Evolutionary conservation across 2,888 invertebrate genomes (phyloP).

Genomic region (Orthonevra nobilis): DNA sequence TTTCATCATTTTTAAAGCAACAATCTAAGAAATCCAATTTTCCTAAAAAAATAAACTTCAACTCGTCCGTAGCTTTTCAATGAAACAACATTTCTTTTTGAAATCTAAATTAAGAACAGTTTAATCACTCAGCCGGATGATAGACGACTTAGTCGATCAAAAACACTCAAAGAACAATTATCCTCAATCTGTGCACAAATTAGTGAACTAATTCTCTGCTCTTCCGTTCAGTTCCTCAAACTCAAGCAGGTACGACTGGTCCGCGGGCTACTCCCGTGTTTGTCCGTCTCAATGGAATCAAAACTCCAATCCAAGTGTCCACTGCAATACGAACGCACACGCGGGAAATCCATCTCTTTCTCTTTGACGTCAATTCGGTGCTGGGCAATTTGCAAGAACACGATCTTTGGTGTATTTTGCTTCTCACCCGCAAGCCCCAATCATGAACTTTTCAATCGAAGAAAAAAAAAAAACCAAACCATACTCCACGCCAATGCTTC

Average conservation of each 20-base stretch:
- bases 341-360: constrained; percentile 23
- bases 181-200: constrained; percentile 55
- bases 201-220: constrained; percentile 8
- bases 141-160: too few relatives aligned
- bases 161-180: too few relatives aligned
- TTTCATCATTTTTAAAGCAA: too few relatives aligned
- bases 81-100: too few relatives aligned
- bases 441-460: constrained; percentile 30
- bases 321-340: background rate
- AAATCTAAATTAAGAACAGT: too few relatives aligned
- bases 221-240: background rate
- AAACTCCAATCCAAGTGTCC: background rate
- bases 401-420: constrained; percentile 8
- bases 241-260: constrained; percentile 20
- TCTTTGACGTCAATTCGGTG: constrained; percentile 27
- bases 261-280: background rate
- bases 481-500: background rate
- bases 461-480: background rate
- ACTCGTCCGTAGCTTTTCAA: too few relatives aligned
- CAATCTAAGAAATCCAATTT: too few relatives aligned
- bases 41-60: too few relatives aligned
- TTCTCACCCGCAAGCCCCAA: background rate
- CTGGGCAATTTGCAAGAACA: constrained; percentile 49
- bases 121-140: too few relatives aligned
- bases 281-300: background rate